Conservation (phyloP, 2,113 vertebrate genomes). For the Pyxicephalus adspersus region DNA sequence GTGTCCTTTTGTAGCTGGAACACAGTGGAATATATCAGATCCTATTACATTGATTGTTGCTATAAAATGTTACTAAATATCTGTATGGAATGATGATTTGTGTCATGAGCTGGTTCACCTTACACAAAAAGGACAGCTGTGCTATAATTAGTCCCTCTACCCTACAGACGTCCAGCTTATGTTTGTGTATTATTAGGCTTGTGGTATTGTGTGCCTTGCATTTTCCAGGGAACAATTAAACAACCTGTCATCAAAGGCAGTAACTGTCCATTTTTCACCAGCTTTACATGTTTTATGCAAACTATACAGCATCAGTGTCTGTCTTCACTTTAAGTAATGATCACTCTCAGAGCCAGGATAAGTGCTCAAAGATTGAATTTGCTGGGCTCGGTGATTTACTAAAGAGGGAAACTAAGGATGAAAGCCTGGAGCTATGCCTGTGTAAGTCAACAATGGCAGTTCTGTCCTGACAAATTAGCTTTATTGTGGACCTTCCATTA, state of each 20-base stretch:
- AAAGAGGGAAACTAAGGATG: too few species aligned
- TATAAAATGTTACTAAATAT: not conserved
- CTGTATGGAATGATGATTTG: not conserved
- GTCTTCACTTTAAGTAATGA: too few species aligned
- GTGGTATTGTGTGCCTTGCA: not conserved
- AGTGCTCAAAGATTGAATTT: too few species aligned
- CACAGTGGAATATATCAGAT: too few species aligned
- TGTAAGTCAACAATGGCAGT: too few species aligned
- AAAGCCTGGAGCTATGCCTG: too few species aligned
- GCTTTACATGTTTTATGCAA: not conserved
- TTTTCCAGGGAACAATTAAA: constrained; percentile 2
- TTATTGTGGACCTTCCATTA: too few species aligned
- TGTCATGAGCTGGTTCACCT: not conserved
- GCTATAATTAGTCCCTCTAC: not conserved
- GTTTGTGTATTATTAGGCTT: constrained; percentile 13
- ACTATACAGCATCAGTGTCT: too few species aligned
- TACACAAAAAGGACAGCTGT: not conserved
- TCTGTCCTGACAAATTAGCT: too few species aligned
- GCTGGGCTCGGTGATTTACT: too few species aligned
- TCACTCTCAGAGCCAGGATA: too few species aligned
- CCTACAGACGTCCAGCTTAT: not conserved
- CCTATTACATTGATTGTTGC: not conserved
- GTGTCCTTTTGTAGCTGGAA: too few species aligned
- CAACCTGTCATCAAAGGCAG: not conserved
- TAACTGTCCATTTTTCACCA: not conserved